Percentiles rank a stretch among this genome's conserved stretches.
These are phyloP conservation scores for Drosophila kanapiae DNA, from an alignment of 1,140 invertebrate species.

Conservation along the genomic window DNA sequence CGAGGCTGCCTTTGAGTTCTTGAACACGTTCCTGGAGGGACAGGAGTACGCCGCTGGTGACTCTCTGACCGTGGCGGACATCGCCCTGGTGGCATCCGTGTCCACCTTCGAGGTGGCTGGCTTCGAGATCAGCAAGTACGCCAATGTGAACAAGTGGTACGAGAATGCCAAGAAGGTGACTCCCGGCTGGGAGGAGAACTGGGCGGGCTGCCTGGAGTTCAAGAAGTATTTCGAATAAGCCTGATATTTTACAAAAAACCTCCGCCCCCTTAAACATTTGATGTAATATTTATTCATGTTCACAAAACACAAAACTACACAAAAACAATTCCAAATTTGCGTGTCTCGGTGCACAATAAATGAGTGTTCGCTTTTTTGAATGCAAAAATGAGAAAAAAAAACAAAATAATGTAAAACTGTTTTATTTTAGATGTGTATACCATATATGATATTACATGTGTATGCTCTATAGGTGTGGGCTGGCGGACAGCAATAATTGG, in stretches of 20 bases:
- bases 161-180: constrained; percentile 89
- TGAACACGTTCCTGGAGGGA: constrained; percentile 90
- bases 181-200: constrained; percentile 91
- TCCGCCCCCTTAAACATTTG: constrained; percentile 30
- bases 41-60: constrained; percentile 89
- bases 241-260: constrained; percentile 29
- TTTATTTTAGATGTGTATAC: constrained; percentile 16
- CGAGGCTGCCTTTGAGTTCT: constrained; percentile 87
- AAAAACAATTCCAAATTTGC: constrained; percentile 50
- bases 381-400: constrained; percentile 17
- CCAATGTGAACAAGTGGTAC: constrained; percentile 90
- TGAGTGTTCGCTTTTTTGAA: constrained; percentile 50
- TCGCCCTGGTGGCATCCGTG: constrained; percentile 87
- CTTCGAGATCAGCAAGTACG: constrained; percentile 89
- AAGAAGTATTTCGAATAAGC: constrained; percentile 84
- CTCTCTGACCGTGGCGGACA: constrained; percentile 91
- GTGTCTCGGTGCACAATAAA: constrained; percentile 40
- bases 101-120: constrained; percentile 89
- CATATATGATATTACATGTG: neutral
- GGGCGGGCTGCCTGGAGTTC: constrained; percentile 86
- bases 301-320: constrained; percentile 21
- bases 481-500: constrained; percentile 19
- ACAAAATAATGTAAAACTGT: neutral
- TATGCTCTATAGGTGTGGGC: neutral
- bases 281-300: constrained; percentile 60